phyloP scores from a whole-genome alignment of 1,140 invertebrate genomes.

The Drosophila melanica region DNA sequence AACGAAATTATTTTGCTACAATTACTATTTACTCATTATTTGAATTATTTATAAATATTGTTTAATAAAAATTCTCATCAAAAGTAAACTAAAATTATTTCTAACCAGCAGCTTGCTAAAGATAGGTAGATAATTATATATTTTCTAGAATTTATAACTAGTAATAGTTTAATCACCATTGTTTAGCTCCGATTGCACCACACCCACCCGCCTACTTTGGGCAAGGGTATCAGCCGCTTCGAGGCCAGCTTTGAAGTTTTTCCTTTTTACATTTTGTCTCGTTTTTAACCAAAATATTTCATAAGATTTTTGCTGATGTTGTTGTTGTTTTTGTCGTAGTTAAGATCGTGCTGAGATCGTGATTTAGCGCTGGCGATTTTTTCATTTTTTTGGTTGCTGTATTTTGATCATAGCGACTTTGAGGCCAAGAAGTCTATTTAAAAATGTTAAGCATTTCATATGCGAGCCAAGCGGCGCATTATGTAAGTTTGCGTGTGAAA shows the following conservation, averaged over 20 bases:
- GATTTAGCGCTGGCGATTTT: conserved; percentile 68
- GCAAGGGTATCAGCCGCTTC: conserved; percentile 24
- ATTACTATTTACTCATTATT: too few relatives aligned
- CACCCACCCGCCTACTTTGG: background rate
- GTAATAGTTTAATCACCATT: conserved; percentile 5
- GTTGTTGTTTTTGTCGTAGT: conserved; percentile 19
- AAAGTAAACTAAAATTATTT: too few relatives aligned
- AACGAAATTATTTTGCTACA: too few relatives aligned
- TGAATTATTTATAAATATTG: too few relatives aligned
- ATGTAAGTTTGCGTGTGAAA: conserved; percentile 81
- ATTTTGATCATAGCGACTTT: conserved; percentile 39
- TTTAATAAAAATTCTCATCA: too few relatives aligned
- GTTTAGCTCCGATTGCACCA: background rate
- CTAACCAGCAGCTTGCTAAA: too few relatives aligned
- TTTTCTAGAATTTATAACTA: background rate
- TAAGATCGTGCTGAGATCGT: conserved; percentile 79
- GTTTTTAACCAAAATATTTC: conserved; percentile 68
- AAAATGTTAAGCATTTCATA: conserved; percentile 80
- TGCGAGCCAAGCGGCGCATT: conserved; percentile 53
- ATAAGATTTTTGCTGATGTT: conserved; percentile 58
- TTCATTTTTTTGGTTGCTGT: conserved; percentile 43
- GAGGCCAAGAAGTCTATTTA: conserved; percentile 71
- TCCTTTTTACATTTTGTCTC: conserved; percentile 31
- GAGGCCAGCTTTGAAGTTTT: conserved; percentile 29
- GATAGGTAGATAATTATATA: too few relatives aligned